A percentile compares a stretch with the other conserved stretches of the same genome.
Evolutionary conservation across 2,113 vertebrate genomes (phyloP).

Genomic region (Spea multiplicata): DNA sequence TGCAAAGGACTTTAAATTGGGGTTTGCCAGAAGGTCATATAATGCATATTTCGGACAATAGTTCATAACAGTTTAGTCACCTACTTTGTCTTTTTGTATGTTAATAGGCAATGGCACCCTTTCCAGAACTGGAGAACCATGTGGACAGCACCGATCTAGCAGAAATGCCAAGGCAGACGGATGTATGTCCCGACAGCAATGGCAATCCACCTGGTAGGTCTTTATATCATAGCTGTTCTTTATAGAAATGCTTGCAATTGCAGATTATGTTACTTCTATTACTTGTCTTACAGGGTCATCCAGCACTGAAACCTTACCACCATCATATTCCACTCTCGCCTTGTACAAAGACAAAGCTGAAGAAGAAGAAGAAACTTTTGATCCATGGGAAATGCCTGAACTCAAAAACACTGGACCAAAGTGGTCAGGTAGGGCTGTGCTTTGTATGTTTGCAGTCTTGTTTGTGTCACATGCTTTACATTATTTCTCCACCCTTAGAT

Average conservation of each 20-base stretch:
- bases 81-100: neutral
- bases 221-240: neutral
- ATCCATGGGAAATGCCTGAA: slow-evolving; percentile 86
- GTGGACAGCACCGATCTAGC: slow-evolving; percentile 48
- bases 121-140: slow-evolving; percentile 69
- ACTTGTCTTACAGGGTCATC: slow-evolving; percentile 51
- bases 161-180: slow-evolving; percentile 39
- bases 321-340: slow-evolving; percentile 72
- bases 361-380: slow-evolving; percentile 29
- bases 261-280: neutral
- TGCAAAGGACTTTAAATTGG: slow-evolving; percentile 30
- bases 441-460: no score
- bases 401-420: slow-evolving; percentile 76
- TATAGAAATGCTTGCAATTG: neutral
- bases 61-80: neutral
- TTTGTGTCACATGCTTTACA: no score
- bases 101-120: slow-evolving; percentile 82
- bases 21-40: slow-evolving; percentile 10
- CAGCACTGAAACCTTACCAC: slow-evolving; percentile 65
- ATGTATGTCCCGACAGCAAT: neutral
- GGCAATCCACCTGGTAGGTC: slow-evolving; percentile 59
- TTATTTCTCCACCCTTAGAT: no score
- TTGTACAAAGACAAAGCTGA: slow-evolving; percentile 61
- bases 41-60: neutral
- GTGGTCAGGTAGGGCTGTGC: slow-evolving; percentile 82